Evolutionary conservation across 1,140 invertebrate genomes (phyloP).

Genomic region (Eumeta japonica): DNA sequence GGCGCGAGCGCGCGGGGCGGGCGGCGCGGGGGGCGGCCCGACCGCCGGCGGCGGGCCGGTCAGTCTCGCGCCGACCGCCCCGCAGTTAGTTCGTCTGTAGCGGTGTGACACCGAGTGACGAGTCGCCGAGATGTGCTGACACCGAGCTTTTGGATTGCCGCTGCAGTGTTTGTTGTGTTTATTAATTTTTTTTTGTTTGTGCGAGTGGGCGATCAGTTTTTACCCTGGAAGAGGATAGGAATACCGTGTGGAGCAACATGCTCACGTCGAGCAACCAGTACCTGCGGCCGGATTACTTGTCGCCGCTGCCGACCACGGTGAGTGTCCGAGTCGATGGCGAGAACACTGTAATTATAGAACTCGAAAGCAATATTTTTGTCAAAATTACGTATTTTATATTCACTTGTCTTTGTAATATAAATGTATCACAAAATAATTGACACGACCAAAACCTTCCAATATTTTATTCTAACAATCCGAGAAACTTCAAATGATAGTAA

Average conservation of each 20-base stretch:
- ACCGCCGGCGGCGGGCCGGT: slow-evolving; percentile 16
- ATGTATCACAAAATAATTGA: too few species aligned
- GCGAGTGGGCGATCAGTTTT: slow-evolving; percentile 20
- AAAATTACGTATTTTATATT: too few species aligned
- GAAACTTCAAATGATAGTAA: too few species aligned
- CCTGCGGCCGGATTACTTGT: slow-evolving; percentile 86
- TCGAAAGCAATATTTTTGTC: too few species aligned
- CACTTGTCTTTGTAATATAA: too few species aligned
- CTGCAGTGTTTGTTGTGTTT: slow-evolving; percentile 31
- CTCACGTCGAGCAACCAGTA: slow-evolving; percentile 87
- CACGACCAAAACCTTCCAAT: too few species aligned
- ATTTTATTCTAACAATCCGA: too few species aligned
- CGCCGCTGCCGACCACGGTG: slow-evolving; percentile 85
- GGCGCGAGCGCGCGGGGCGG: slow-evolving; percentile 48
- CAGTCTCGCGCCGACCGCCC: slow-evolving; percentile 32
- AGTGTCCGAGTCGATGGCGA: slow-evolving; percentile 38
- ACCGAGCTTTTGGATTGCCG: slow-evolving; percentile 23
- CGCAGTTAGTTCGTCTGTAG: slow-evolving; percentile 17
- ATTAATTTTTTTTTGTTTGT: too few species aligned
- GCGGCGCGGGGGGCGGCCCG: slow-evolving; percentile 33
- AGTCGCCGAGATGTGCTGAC: slow-evolving; percentile 42
- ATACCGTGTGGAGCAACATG: slow-evolving; percentile 61
- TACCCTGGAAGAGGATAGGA: slow-evolving; percentile 46
- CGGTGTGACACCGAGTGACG: slow-evolving; percentile 12
- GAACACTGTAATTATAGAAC: too few species aligned